Conservation (phyloP, 1,140 invertebrate species). For the Solen grandis region DNA sequence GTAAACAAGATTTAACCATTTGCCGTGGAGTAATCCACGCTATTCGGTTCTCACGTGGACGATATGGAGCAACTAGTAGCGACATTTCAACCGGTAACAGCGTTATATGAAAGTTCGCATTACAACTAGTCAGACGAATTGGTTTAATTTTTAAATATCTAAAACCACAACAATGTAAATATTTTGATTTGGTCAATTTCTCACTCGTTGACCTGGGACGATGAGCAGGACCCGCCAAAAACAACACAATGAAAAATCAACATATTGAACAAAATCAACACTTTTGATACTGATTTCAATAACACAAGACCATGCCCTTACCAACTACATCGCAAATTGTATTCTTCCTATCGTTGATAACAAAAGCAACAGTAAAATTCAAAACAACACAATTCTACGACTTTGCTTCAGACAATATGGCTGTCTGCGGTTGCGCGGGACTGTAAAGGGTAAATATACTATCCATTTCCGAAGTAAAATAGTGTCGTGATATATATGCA, state of each 20-base stretch:
- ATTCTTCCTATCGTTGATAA: neutral
- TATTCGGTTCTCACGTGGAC: no score
- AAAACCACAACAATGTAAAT: neutral
- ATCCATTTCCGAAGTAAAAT: slow-evolving; percentile 23
- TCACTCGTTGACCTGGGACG: neutral
- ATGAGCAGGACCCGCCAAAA: slow-evolving; percentile 38
- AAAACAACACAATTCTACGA: slow-evolving; percentile 39
- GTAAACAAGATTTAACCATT: no score
- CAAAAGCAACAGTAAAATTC: neutral
- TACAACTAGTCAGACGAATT: neutral
- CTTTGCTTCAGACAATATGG: slow-evolving; percentile 54
- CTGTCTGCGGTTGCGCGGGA: slow-evolving; percentile 38
- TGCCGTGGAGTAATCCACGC: neutral
- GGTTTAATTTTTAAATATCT: neutral
- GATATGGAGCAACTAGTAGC: neutral
- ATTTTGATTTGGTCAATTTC: neutral
- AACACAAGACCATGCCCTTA: slow-evolving; percentile 12
- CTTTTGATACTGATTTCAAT: neutral
- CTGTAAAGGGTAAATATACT: neutral
- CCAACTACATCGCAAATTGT: slow-evolving; percentile 27
- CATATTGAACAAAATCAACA: neutral
- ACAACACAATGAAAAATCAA: slow-evolving; percentile 38
- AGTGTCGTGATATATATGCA: neutral
- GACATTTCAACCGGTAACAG: neutral
- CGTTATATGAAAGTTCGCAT: neutral